Base-by-base conservation (phyloP, 2,888 invertebrate genomes). In the Alloplasta piceator region DNA sequence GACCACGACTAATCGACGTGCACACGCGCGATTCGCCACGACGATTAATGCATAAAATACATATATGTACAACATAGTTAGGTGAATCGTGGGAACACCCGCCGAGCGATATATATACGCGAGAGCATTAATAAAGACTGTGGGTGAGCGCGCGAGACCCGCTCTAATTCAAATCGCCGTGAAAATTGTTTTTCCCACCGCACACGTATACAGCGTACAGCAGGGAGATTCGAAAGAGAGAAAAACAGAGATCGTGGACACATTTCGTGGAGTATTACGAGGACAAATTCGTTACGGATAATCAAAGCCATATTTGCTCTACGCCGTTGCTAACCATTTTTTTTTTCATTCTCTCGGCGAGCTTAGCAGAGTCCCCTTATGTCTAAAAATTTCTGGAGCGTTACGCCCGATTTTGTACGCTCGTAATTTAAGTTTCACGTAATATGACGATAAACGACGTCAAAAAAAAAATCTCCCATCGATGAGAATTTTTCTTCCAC, bases 101-200 rank as follows among this genome's bases (percentile, higher is more conserved):
- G 63, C 61, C 14, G 55, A 26, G 26, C 16, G 74, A 50, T 67
- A 67, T 43, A 67, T 43, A 9, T 63, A 50, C 61, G 61, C 73
- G 26, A 26, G 52, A 12, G 52, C 52, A 43, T 72, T 72, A 78
- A 70, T 71, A 73, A 67, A 68, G 68, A 68, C 55, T 68, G 72
- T 83, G 80, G 75, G 68, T 70, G 56, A 71, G 72, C 79, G 82
- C 64, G 72, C 63, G 82, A 67, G 72, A 63, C 63, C 67, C 88
- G 90, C 85, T 88, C 89, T 89, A 89, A 90, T 91, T 92, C 87
- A 89, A 90, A 92, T 92, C 88, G 80, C 88, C 92, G 89, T 92
- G 90, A 91, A 92, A 92, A 92, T 90, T 88, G 89, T 88, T 88
- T 87, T 82, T 85, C 83, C 79, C 82, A 79, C 74, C 78, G 68